Evolutionary conservation across 2,797 vertebrate species (phyloP).

Genomic region (Acipenser transmontanus): DNA sequence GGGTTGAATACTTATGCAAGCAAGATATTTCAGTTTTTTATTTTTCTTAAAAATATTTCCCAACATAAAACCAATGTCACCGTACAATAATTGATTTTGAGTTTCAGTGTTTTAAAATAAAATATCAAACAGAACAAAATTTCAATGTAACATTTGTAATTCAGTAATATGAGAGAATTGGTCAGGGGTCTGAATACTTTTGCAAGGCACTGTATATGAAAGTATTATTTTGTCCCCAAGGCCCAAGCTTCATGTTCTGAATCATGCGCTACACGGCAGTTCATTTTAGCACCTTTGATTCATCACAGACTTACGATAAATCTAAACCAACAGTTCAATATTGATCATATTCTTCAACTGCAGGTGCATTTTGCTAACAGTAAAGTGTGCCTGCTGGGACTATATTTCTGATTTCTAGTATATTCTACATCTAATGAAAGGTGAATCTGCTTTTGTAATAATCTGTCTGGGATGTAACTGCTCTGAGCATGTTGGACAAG

Average conservation of each 20-base stretch:
- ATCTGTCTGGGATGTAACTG: background rate
- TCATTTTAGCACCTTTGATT: conserved; percentile 48
- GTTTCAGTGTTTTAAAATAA: too few species aligned
- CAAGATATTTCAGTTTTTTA: too few species aligned
- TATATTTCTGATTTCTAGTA: background rate
- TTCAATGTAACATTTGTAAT: too few species aligned
- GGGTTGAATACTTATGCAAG: too few species aligned
- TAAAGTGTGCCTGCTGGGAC: too few species aligned
- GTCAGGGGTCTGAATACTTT: too few species aligned
- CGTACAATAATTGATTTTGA: too few species aligned
- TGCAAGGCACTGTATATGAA: conserved; percentile 37
- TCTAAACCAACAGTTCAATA: conserved; percentile 47
- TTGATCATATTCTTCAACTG: conserved; percentile 40
- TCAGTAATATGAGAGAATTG: too few species aligned
- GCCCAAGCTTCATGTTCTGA: conserved; percentile 39
- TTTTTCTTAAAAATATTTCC: too few species aligned
- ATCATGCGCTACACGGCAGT: conserved; percentile 43
- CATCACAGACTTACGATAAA: conserved; percentile 46
- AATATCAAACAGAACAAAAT: too few species aligned
- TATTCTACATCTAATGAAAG: background rate
- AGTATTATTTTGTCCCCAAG: conserved; percentile 29
- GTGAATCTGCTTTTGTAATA: background rate
- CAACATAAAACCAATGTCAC: too few species aligned
- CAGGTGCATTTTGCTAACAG: conserved; percentile 33
- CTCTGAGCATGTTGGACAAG: background rate